Evolutionary conservation across 2,113 vertebrate genomes (phyloP).

Genomic region (Charina bottae): DNA sequence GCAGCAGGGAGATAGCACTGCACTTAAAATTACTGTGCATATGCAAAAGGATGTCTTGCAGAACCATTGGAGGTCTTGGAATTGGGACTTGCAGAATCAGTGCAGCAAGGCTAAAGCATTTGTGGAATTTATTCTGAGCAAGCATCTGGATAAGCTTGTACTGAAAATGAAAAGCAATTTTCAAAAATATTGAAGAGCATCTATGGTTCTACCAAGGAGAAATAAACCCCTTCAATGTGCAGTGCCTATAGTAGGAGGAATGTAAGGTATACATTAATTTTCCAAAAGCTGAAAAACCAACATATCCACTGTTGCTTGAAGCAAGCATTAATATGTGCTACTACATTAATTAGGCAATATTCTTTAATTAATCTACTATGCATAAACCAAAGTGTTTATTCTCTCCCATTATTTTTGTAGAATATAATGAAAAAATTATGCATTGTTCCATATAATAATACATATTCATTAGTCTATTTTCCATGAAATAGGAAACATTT

Average conservation of each 20-base stretch:
- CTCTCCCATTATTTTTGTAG: slow-evolving; percentile 40
- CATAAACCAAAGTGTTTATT: slow-evolving; percentile 44
- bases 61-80: neutral
- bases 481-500: slow-evolving; percentile 36
- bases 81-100: neutral
- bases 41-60: neutral
- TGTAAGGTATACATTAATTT: slow-evolving; percentile 6
- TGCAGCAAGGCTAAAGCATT: neutral
- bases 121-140: neutral
- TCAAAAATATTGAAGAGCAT: slow-evolving; percentile 28
- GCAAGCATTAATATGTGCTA: slow-evolving; percentile 38
- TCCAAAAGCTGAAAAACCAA: slow-evolving; percentile 26
- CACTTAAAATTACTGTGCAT: neutral
- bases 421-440: slow-evolving; percentile 57
- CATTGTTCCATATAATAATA: slow-evolving; percentile 47
- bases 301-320: neutral
- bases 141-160: neutral
- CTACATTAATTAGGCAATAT: slow-evolving; percentile 54
- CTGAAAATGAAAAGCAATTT: neutral
- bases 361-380: slow-evolving; percentile 49
- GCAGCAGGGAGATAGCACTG: neutral
- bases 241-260: neutral
- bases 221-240: slow-evolving; percentile 6
- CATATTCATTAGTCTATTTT: slow-evolving; percentile 50
- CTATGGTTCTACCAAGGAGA: neutral